Evolutionary conservation across 1,140 invertebrate species (phyloP), one percentile per base, ranked within the genome.

Genomic region (Drosophila micromelanica): DNA sequence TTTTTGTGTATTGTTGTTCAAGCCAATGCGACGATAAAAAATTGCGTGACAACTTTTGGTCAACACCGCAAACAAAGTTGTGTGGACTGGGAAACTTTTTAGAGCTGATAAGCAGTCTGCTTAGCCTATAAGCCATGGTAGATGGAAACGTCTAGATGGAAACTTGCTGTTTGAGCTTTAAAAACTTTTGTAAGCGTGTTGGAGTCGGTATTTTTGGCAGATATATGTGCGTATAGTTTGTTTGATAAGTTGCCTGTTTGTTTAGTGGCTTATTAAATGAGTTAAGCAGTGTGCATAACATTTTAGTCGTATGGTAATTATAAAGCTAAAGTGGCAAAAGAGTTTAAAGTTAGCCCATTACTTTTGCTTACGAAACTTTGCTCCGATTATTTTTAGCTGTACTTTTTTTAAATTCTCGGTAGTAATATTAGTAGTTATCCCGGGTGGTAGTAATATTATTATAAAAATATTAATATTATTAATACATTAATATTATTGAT

Each of bases 1-100:
- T 64, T 80, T 70, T 48, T 51, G 56, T 64, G 49, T 72, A 57
- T 32, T 43, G 35, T 40, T 30, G 35, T 40, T 30, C 27, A 23
- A 40, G 32, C 23, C 71, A 86, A 86, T 77, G 76, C 80, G 60
- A 74, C 71, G 79, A 86, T 74, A 79, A 86, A 74, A 81, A 87
- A 86, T 86, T 86, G 75, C 17, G 63, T 68, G 67, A 67, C 56
- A 78, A 86, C 71, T 81, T 86, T 59, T 73, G 42, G 57, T 62
- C 71, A 69, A 57, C 65, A 55, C 57, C 42, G 42, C 37, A 69
- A 59, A 52, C 62, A 72, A 72, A 67, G 63, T 49, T 69, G 30
- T 64, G n/a, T 43, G 42, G 11, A 30, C 42, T 54, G 43, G n/a
- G 5, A 70, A 73, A 74, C 43, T 75, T 75, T 76, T 42, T 32